phyloP scores from a whole-genome alignment of 2,888 invertebrate genomes.

The Cephonodes hylas region DNA sequence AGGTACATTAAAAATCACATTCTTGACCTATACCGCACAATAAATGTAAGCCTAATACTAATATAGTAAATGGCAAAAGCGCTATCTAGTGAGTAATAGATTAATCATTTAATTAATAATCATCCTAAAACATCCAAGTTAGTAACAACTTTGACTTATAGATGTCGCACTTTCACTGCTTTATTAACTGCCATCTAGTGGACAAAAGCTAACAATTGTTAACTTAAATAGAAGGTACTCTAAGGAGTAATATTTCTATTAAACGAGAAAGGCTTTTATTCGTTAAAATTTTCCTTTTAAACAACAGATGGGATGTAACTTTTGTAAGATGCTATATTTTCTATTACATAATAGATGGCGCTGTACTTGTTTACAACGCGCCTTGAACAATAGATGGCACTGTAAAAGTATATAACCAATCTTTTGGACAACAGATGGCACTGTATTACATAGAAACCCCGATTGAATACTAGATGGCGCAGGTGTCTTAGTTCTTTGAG shows the following conservation, averaged over 20 bases:
- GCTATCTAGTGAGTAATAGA: slow-evolving; percentile 29
- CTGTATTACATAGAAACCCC: background rate
- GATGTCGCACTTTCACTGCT: background rate
- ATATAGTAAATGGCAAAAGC: no score
- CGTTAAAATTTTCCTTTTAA: no score
- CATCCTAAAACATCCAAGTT: background rate
- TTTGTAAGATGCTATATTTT: no score
- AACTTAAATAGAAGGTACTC: no score
- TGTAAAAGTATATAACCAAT: background rate
- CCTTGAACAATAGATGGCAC: background rate
- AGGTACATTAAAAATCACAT: no score
- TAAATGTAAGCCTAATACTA: no score
- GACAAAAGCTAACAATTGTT: background rate
- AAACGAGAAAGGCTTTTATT: no score
- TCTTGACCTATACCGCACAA: no score
- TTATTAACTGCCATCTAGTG: slow-evolving; percentile 18
- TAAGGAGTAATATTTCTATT: no score
- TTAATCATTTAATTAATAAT: no score
- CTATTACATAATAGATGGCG: slow-evolving; percentile 18
- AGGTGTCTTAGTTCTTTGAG: no score
- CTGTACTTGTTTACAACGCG: background rate
- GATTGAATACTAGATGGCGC: background rate
- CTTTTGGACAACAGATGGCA: background rate
- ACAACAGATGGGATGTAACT: no score
- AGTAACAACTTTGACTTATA: background rate